Conservation (phyloP, 2,888 invertebrate species). For the Latrodectus elegans region DNA sequence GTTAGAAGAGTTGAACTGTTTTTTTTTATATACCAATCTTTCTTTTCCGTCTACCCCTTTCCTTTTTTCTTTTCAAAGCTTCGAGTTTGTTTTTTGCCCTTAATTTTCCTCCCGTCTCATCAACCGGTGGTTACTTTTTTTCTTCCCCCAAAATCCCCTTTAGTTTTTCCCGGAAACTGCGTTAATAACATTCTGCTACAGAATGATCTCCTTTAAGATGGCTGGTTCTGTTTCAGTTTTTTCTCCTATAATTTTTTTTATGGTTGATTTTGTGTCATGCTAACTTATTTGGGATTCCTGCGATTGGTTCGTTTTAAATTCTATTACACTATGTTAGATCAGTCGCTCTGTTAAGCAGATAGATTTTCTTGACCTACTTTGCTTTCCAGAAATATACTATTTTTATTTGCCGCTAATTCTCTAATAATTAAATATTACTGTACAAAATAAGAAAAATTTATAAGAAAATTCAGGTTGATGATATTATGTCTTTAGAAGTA, state of each 20-base stretch:
- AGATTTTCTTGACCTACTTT: too few relatives aligned
- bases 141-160: neutral
- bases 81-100: slow-evolving; percentile 9
- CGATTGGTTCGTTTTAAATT: too few relatives aligned
- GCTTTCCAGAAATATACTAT: too few relatives aligned
- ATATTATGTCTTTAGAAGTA: too few relatives aligned
- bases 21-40: slow-evolving; percentile 4
- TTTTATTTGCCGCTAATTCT: too few relatives aligned
- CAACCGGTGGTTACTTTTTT: slow-evolving; percentile 57
- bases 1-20: slow-evolving; percentile 17
- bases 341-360: too few relatives aligned
- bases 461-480: too few relatives aligned
- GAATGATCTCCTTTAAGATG: slow-evolving; percentile 2
- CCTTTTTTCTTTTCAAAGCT: slow-evolving; percentile 25
- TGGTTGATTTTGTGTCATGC: too few relatives aligned
- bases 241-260: slow-evolving; percentile 6
- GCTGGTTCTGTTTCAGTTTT: neutral
- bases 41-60: slow-evolving; percentile 40
- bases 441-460: too few relatives aligned
- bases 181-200: slow-evolving; percentile 1
- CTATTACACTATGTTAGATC: too few relatives aligned
- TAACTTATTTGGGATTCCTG: too few relatives aligned
- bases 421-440: too few relatives aligned
- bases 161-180: slow-evolving; percentile 42
- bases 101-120: slow-evolving; percentile 38